These are phyloP conservation scores for Dioctria linearis DNA, from an alignment of 2,888 invertebrate genomes.

Conservation along the genomic window DNA sequence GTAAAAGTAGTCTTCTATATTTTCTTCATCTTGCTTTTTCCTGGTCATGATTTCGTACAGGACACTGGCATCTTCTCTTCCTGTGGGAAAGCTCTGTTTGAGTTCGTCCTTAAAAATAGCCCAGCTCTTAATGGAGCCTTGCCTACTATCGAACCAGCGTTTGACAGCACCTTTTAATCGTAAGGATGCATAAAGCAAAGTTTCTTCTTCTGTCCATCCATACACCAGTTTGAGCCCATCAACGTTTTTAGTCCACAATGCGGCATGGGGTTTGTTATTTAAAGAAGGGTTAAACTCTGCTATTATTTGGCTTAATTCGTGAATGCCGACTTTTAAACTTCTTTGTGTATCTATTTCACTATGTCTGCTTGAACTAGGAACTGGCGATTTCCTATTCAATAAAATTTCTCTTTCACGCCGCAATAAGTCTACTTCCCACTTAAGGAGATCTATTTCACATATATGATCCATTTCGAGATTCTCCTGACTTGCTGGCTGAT, in stretches of 20 bases:
- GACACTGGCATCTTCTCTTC: neutral
- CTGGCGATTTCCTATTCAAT: neutral
- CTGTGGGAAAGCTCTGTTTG: neutral
- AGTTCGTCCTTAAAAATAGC: neutral
- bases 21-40: neutral
- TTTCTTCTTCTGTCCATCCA: constrained; percentile 8
- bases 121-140: neutral
- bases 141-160: neutral
- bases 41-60: constrained; percentile 5
- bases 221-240: constrained; percentile 11
- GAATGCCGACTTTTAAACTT: neutral
- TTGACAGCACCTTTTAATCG: constrained; percentile 18
- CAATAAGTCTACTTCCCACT: neutral
- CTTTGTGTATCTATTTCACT: neutral
- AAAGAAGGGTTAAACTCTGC: constrained; percentile 7
- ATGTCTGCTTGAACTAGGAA: neutral
- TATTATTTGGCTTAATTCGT: constrained; percentile 25
- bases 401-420: neutral
- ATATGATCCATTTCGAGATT: neutral
- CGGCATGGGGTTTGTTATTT: neutral
- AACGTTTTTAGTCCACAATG: constrained; percentile 9
- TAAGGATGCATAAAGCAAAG: constrained; percentile 31
- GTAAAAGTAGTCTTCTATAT: neutral
- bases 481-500: neutral
- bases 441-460: neutral